These are phyloP conservation scores for Brachionus rubens DNA, from an alignment of 1,140 invertebrate species.

Conservation along the genomic window DNA sequence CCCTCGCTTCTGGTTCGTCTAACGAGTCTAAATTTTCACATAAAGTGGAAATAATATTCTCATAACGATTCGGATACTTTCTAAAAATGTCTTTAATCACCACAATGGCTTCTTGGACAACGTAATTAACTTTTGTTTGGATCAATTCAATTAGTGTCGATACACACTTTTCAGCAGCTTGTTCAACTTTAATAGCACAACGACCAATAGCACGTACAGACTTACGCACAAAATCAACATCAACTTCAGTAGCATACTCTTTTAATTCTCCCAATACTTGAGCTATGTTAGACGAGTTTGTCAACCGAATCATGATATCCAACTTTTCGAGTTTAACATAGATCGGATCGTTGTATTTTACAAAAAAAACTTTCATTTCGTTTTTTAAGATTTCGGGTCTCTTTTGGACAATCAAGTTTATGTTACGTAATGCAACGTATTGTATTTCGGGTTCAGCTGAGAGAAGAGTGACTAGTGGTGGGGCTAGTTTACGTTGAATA, in stretches of 20 bases:
- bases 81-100: conserved; percentile 99
- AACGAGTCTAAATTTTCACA: conserved; percentile 98
- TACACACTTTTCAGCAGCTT: conserved; percentile 95
- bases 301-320: conserved; percentile 98
- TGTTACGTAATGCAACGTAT: conserved; percentile 95
- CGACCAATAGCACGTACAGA: conserved; percentile 88
- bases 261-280: conserved; percentile 97
- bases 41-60: conserved; percentile 97
- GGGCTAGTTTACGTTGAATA: conserved; percentile 87
- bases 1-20: conserved; percentile 94
- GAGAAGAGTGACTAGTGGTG: conserved; percentile 93
- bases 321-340: conserved; percentile 99
- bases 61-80: conserved; percentile 99
- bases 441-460: conserved; percentile 98
- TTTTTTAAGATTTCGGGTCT: conserved; percentile 97
- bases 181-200: conserved; percentile 99
- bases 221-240: conserved; percentile 99
- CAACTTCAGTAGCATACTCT: conserved; percentile 96
- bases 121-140: conserved; percentile 99
- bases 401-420: conserved; percentile 98
- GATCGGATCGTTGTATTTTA: conserved; percentile 99
- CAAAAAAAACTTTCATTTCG: conserved; percentile 99
- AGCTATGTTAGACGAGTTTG: conserved; percentile 94
- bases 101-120: conserved; percentile 98
- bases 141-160: conserved; percentile 97